These are phyloP conservation scores for Criorhina ranunculi DNA, from an alignment of 2,888 invertebrate genomes.

Conservation along the genomic window DNA sequence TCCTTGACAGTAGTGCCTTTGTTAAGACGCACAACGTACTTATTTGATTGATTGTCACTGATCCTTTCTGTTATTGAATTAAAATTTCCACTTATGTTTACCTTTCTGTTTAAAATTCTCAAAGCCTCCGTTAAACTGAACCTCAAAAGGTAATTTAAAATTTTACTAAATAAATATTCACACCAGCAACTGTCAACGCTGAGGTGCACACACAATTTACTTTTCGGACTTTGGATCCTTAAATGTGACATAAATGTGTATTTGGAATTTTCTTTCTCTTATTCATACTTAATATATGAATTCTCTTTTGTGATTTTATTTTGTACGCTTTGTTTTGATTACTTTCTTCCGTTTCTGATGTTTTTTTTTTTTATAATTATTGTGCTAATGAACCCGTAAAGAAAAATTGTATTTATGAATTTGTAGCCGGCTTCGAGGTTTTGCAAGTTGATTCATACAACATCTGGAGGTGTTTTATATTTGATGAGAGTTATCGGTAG, in stretches of 20 bases:
- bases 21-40: too few species aligned
- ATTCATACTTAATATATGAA: neutral
- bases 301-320: slow-evolving; percentile 17
- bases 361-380: neutral
- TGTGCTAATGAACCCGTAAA: slow-evolving; percentile 30
- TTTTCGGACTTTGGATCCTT: slow-evolving; percentile 17
- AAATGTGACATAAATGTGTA: neutral
- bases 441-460: neutral
- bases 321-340: slow-evolving; percentile 3
- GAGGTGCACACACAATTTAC: neutral
- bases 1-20: too few species aligned
- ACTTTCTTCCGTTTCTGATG: neutral
- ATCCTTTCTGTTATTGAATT: too few species aligned
- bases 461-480: neutral
- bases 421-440: neutral
- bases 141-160: slow-evolving; percentile 1
- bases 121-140: neutral
- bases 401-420: neutral
- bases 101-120: neutral
- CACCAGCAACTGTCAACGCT: slow-evolving; percentile 16
- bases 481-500: neutral
- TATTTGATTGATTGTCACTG: too few species aligned
- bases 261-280: slow-evolving; percentile 18
- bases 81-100: neutral
- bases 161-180: slow-evolving; percentile 24